Conservation (phyloP, 2,888 invertebrate species). For the Lochmaea crataegi region DNA sequence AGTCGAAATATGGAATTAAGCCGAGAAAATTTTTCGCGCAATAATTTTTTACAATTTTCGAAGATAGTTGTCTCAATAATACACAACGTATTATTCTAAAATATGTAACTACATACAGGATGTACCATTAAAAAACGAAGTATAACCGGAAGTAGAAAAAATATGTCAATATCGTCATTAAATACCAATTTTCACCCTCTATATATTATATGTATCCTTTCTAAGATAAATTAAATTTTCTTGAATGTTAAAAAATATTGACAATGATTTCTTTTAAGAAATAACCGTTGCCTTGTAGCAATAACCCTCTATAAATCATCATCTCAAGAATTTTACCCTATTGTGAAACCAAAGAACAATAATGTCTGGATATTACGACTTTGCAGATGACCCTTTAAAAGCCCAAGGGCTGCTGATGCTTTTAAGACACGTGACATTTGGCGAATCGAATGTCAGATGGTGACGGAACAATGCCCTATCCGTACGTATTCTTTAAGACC, state of each 20-base stretch:
- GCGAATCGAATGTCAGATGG: constrained; percentile 14
- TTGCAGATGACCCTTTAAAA: constrained; percentile 35
- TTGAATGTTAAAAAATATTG: background rate
- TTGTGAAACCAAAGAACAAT: constrained; percentile 42
- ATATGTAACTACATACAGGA: too few species aligned
- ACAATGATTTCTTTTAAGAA: background rate
- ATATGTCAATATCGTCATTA: too few species aligned
- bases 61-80: too few species aligned
- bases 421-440: constrained; percentile 19
- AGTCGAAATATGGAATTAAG: too few species aligned
- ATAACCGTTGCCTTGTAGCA: background rate
- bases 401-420: constrained; percentile 18
- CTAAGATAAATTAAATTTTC: background rate
- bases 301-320: constrained; percentile 2
- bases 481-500: constrained; percentile 2
- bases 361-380: constrained; percentile 46
- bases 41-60: too few species aligned
- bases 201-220: too few species aligned
- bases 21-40: too few species aligned
- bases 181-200: too few species aligned
- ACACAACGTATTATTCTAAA: too few species aligned
- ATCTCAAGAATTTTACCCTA: background rate
- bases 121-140: too few species aligned
- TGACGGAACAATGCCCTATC: constrained; percentile 5
- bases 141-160: too few species aligned